phyloP scores from a whole-genome alignment of 2,888 invertebrate genomes.

The Galerucella pusilla region DNA sequence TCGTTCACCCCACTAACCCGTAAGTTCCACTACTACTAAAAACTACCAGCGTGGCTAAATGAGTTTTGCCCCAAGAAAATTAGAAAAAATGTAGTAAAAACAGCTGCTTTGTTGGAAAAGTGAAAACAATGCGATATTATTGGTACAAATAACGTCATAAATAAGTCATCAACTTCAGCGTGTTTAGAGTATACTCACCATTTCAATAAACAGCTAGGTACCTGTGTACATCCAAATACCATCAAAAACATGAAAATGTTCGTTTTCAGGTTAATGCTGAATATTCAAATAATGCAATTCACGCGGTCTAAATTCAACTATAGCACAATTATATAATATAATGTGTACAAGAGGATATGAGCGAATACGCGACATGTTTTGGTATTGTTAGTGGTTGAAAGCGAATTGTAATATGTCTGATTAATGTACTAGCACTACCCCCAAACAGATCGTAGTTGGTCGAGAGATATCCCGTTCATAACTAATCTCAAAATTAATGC shows the following conservation, averaged over 20 bases:
- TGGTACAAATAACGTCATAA: too few species aligned
- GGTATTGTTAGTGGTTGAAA: constrained; percentile 47
- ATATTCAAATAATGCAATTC: constrained; percentile 25
- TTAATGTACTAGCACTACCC: constrained; percentile 47
- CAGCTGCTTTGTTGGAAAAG: too few species aligned
- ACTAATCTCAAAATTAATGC: constrained; percentile 48
- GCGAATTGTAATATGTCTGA: constrained; percentile 49
- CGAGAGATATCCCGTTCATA: constrained; percentile 44
- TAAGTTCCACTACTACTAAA: too few species aligned
- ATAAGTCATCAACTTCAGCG: background rate
- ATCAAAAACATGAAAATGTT: constrained; percentile 2
- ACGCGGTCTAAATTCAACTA: constrained; percentile 27
- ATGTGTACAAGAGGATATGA: constrained; percentile 36
- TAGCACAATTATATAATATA: constrained; percentile 33
- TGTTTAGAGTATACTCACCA: background rate
- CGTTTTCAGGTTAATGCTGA: constrained; percentile 16
- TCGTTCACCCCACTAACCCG: too few species aligned
- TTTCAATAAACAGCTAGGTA: background rate
- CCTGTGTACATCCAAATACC: background rate
- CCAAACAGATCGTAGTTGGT: constrained; percentile 45
- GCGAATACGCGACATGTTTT: constrained; percentile 44
- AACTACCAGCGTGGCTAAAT: too few species aligned
- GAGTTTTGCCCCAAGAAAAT: too few species aligned
- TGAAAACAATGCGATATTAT: too few species aligned
- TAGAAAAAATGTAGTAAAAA: too few species aligned